These are phyloP conservation scores for Thecocarcelia acutangulata DNA, from an alignment of 2,888 invertebrate genomes.

Conservation along the genomic window DNA sequence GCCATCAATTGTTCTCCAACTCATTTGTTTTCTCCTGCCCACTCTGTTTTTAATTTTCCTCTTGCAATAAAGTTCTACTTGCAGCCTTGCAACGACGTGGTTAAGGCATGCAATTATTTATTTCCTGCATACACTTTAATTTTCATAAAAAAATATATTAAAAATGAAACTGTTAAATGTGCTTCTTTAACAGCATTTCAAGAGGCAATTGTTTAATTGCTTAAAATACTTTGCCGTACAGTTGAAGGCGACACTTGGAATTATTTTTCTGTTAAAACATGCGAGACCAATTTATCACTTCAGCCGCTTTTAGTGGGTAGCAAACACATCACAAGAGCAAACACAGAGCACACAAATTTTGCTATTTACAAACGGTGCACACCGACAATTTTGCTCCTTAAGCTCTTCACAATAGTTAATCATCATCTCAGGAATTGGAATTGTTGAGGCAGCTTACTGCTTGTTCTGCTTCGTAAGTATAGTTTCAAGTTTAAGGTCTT, in stretches of 20 bases:
- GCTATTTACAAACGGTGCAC: constrained; percentile 16
- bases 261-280: constrained; percentile 65
- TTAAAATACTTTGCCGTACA: constrained; percentile 55
- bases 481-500: constrained; percentile 43
- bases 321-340: constrained; percentile 49
- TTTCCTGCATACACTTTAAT: constrained; percentile 62
- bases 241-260: constrained; percentile 64
- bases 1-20: constrained; percentile 21
- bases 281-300: constrained; percentile 69
- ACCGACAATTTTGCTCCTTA: constrained; percentile 34
- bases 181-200: constrained; percentile 28
- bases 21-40: too few relatives aligned
- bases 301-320: constrained; percentile 58
- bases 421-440: neutral
- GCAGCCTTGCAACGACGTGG: constrained; percentile 30
- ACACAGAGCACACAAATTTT: neutral
- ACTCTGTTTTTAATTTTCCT: neutral
- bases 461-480: neutral
- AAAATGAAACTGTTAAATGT: constrained; percentile 5
- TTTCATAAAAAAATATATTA: constrained; percentile 34
- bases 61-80: neutral
- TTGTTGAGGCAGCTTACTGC: neutral
- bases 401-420: neutral
- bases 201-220: constrained; percentile 68
- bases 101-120: constrained; percentile 66